A percentile compares a stretch with the other conserved stretches of the same genome.
Evolutionary conservation across 2,888 invertebrate species (phyloP).

Genomic region (Tetragnatha montana): DNA sequence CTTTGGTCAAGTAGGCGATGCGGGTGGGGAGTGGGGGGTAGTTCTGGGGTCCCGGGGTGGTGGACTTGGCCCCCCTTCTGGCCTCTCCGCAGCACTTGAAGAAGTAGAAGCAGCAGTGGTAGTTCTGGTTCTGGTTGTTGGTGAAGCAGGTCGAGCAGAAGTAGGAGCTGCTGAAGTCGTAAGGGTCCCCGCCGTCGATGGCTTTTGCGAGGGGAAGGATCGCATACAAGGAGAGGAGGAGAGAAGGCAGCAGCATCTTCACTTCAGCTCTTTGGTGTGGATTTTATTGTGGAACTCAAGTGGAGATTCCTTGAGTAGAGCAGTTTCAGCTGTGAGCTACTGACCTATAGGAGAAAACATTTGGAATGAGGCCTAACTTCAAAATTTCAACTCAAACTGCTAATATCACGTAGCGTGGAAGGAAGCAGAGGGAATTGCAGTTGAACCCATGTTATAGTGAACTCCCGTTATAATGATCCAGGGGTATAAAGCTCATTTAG

Average conservation of each 20-base stretch:
- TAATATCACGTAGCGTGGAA: no score
- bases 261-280: not conserved
- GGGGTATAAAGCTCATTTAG: no score
- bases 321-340: no score
- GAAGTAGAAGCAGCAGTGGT: slow-evolving; percentile 67
- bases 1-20: slow-evolving; percentile 41
- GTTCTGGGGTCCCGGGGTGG: slow-evolving; percentile 15
- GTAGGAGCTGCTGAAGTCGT: slow-evolving; percentile 45
- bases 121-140: slow-evolving; percentile 61
- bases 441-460: no score
- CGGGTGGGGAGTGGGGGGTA: slow-evolving; percentile 38
- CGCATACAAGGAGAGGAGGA: not conserved
- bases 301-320: no score
- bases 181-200: slow-evolving; percentile 11
- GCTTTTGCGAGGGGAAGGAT: not conserved
- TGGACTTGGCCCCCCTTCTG: slow-evolving; percentile 50
- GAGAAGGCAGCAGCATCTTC: not conserved
- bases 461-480: no score
- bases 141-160: slow-evolving; percentile 67
- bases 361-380: not conserved
- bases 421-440: no score
- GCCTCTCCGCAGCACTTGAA: slow-evolving; percentile 64
- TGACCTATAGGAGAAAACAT: not conserved
- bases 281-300: not conserved
- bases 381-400: no score